These are phyloP conservation scores for Platygyra sinensis DNA, from an alignment of 64 coral and sea anemone species.

Conservation along the genomic window DNA sequence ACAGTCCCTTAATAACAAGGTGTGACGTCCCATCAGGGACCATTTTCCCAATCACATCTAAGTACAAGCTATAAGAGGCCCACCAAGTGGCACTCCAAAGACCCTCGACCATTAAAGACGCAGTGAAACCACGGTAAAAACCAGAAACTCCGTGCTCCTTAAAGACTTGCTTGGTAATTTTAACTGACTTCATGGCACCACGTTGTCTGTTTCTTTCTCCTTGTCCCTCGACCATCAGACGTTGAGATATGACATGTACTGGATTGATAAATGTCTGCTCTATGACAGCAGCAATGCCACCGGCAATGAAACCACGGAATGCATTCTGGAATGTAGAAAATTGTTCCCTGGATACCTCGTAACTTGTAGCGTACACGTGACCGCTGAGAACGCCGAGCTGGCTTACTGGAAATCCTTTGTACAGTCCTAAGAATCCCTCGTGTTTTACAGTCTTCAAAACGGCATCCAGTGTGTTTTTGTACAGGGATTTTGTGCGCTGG, in stretches of 20 bases:
- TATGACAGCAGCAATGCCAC: slow-evolving; percentile 53
- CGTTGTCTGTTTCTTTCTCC: slow-evolving; percentile 14
- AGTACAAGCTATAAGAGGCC: slow-evolving; percentile 68
- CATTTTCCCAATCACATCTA: slow-evolving; percentile 66
- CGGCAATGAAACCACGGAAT: slow-evolving; percentile 69
- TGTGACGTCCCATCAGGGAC: slow-evolving; percentile 73
- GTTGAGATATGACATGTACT: slow-evolving; percentile 64
- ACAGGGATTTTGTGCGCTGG: slow-evolving; percentile 62
- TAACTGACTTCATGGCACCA: background rate
- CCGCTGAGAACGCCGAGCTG: slow-evolving; percentile 72
- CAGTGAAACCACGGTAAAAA: slow-evolving; percentile 80
- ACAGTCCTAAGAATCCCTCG: slow-evolving; percentile 72
- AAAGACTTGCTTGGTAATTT: slow-evolving; percentile 48
- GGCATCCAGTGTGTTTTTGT: slow-evolving; percentile 76
- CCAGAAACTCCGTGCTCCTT: slow-evolving; percentile 62
- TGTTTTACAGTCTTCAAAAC: slow-evolving; percentile 61
- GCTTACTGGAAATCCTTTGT: slow-evolving; percentile 65
- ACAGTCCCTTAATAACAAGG: slow-evolving; percentile 60
- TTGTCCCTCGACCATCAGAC: slow-evolving; percentile 68
- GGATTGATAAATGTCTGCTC: slow-evolving; percentile 83
- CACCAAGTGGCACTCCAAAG: slow-evolving; percentile 77
- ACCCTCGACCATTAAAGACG: slow-evolving; percentile 60
- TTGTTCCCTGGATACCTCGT: slow-evolving; percentile 75
- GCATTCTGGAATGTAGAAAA: slow-evolving; percentile 63
- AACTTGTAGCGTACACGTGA: slow-evolving; percentile 61